phyloP scores from a whole-genome alignment of 2,888 invertebrate genomes.

The Volucella inanis region DNA sequence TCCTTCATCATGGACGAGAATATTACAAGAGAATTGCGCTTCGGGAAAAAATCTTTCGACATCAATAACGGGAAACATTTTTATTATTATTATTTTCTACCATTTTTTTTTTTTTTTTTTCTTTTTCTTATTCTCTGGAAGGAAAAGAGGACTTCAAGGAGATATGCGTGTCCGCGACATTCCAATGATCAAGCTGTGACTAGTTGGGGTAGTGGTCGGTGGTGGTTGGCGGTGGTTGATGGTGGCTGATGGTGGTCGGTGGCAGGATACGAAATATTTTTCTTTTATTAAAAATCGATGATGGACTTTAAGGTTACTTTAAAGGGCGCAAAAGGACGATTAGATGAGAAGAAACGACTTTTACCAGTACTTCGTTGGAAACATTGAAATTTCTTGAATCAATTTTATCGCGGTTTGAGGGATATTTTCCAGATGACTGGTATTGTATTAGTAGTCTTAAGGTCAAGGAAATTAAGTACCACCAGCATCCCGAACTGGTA shows the following conservation, averaged over 20 bases:
- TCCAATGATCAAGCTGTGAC: conserved; percentile 18
- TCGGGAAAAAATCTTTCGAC: conserved; percentile 58
- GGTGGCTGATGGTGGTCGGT: conserved; percentile 1
- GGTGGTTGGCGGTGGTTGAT: neutral
- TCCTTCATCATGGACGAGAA: conserved; percentile 57
- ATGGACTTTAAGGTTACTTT: neutral
- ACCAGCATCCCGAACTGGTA: too few relatives aligned
- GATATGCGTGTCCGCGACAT: conserved; percentile 26
- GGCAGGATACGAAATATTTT: neutral
- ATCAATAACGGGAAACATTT: conserved; percentile 71
- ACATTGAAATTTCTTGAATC: too few relatives aligned
- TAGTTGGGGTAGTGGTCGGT: conserved; percentile 4
- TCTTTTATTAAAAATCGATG: conserved; percentile 42
- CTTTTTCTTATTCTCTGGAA: conserved; percentile 16
- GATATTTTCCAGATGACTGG: too few relatives aligned
- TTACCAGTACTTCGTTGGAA: too few relatives aligned
- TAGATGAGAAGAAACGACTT: too few relatives aligned
- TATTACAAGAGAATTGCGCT: conserved; percentile 64
- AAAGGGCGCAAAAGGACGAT: too few relatives aligned
- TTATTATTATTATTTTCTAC: conserved; percentile 64
- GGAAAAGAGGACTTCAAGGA: conserved; percentile 9
- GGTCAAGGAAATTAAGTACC: too few relatives aligned
- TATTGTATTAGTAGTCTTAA: too few relatives aligned
- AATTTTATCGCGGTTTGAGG: too few relatives aligned
- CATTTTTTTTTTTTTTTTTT: neutral